Percentiles rank a stretch among this genome's conserved stretches.
Evolutionary conservation across 1,140 invertebrate genomes (phyloP).

Genomic region (Bombus fervidus): DNA sequence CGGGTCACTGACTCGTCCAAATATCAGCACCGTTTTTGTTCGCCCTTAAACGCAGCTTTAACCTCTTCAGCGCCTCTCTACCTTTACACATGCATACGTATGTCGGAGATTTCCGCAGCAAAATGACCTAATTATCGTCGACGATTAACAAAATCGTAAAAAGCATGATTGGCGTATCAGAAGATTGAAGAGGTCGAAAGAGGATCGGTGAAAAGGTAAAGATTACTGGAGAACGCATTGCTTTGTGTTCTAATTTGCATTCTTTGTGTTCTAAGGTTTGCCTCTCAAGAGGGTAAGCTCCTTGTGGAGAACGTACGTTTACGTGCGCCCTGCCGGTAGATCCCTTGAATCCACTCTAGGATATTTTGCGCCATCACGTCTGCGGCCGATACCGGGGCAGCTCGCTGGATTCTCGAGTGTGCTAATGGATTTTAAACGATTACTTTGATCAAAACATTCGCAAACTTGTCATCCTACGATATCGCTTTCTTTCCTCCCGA

Average conservation of each 20-base stretch:
- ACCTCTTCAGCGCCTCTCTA: not conserved
- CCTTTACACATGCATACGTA: not conserved
- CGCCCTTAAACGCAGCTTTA: not conserved
- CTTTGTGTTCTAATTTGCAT: not conserved
- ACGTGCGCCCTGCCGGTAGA: slow-evolving; percentile 86
- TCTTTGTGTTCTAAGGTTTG: slow-evolving; percentile 2
- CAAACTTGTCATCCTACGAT: slow-evolving; percentile 15
- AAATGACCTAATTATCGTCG: not conserved
- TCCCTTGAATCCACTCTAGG: slow-evolving; percentile 87
- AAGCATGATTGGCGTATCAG: not conserved
- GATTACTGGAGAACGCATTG: not conserved
- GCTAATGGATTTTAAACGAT: slow-evolving; percentile 68
- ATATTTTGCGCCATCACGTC: slow-evolving; percentile 89
- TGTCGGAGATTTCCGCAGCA: no score
- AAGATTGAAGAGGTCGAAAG: not conserved
- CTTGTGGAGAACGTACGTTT: slow-evolving; percentile 83
- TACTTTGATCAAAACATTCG: slow-evolving; percentile 34
- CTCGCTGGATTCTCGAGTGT: slow-evolving; percentile 69
- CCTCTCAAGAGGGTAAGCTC: not conserved
- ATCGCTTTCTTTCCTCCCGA: not conserved
- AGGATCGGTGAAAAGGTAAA: not conserved
- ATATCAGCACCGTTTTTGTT: slow-evolving; percentile 37
- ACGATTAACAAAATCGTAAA: not conserved
- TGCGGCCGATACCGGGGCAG: slow-evolving; percentile 75
- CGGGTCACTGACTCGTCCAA: slow-evolving; percentile 48